Base-by-base conservation (phyloP, 2,113 vertebrate species). In the Petrocephalus zakoni region DNA sequence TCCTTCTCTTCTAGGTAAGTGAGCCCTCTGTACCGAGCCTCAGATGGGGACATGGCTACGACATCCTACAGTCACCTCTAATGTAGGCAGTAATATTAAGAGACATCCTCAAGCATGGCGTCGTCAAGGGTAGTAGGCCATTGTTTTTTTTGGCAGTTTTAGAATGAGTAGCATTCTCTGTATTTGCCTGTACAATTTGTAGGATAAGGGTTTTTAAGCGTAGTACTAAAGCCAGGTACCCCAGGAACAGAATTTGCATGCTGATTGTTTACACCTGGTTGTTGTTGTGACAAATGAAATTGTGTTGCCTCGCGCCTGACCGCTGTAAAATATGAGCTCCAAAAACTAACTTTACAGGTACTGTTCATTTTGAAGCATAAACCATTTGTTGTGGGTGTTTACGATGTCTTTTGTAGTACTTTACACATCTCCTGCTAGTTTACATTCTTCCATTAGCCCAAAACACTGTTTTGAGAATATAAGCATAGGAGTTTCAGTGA, bases 1-100 rank as follows among this genome's bases (percentile, higher is more conserved):
- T 88, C 6, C 53, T 46, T 87, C 51, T 52, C 81, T 72, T 90
- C 58, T 86, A 90, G 90, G 90, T 91, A 90, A 91, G 90, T 91
- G 75, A 29, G 9, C 34, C 42, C 85, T 72, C 29, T 55, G 46
- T 75, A n/a, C 52, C 37, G 10, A 29, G 5, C 0, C 72, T 49
- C 37, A 22, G 25, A 53, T 81, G 37, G 22, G 29, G 81, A 25
- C 46, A 22, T 22, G 85, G 85, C 17, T 0, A 51, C 49, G 87
- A 52, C 25, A 34, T 21, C 15, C 52, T 34, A 6, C 51, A 55
- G 13, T 17, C 17, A 55, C 51, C 84, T 37, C 52, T 19, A 55
- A 86, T 29, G 25, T 52, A 19, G 11, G 84, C 84, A 42, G 13
- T 86, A 22, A 82, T 3, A 29, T 82, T 47, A 47, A 82, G 21